Base-by-base conservation (phyloP, 2,888 invertebrate genomes). In the Dicyrtomina minuta region DNA sequence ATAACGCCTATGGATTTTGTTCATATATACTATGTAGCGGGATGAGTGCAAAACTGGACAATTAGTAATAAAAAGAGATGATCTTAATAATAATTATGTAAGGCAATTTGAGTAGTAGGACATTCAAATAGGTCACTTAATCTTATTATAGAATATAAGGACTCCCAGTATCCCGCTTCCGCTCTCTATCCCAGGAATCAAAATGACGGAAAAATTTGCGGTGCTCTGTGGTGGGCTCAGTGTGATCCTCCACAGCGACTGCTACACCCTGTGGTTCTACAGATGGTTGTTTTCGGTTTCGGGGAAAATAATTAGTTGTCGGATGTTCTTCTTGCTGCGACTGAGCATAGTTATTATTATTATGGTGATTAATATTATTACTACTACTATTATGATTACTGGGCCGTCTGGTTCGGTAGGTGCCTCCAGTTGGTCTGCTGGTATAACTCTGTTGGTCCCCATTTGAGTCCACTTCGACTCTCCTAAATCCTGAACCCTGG, bases 181-280 rank as follows among this genome's bases (percentile, higher is more conserved):
- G 46, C 13, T 62, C 62, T 49, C 72, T 72, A 56, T 76, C 77
- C 78, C 78, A 78, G 12, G 77, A 74, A 71, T 78, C 75, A 66
- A 78, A 78, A 70, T 78, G 78, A 22, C 77, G 72, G 56, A 78
- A 78, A 66, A 74, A 74, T 55, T 75, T 78, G 24, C 75, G 70
- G 26, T 53, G 27, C 12, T 68, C 67, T n/a, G 27, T 46, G 2
- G 49, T 49, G 20, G 41, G 15, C 20, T 26, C n/a, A 5, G 17
- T 10, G 8, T 26, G n/a, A n/a, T n/a, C 17, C n/a, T 27, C 17
- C 24, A 15, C 13, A 43, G 17, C 46, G 44, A 46, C 56, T 59
- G 44, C 46, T 3, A 33, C 33, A 8, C 33, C 33, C 33, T 33
- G 4, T 17, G 61, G 15, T 6, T 55, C 55, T 4, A 8, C 33